Percentiles rank a stretch among this genome's conserved stretches.
Conservation (phyloP, 2,797 vertebrate species). For the Hydrocynus forskahlii region DNA sequence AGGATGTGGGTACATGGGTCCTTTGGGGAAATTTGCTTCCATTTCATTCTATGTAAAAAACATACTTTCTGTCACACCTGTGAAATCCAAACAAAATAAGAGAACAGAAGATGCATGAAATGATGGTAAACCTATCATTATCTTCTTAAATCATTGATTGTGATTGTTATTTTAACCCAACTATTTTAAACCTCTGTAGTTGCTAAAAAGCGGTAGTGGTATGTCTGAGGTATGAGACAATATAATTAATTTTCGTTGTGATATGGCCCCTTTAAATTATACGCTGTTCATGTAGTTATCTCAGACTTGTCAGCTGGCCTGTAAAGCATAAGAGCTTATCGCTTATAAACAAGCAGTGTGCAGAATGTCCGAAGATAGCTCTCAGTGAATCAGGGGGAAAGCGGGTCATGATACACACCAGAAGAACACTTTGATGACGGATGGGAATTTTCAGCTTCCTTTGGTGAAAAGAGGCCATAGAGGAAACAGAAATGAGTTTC, state of each 20-base stretch:
- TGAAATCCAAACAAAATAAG: not conserved
- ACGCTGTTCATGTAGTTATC: not conserved
- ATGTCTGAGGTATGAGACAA: no score
- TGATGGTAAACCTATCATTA: not conserved
- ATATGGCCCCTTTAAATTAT: not conserved
- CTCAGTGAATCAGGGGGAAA: conserved; percentile 24
- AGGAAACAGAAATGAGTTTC: conserved; percentile 15
- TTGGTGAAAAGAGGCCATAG: not conserved
- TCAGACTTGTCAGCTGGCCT: not conserved
- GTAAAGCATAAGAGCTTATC: not conserved
- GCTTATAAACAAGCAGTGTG: not conserved
- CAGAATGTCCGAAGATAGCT: conserved; percentile 24
- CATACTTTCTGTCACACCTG: not conserved
- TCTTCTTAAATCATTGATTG: not conserved
- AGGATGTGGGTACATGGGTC: not conserved
- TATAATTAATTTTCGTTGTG: no score
- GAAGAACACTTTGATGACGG: conserved; percentile 29
- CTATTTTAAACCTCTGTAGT: not conserved
- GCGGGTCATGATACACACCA: conserved; percentile 2
- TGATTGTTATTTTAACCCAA: not conserved
- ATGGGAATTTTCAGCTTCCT: conserved; percentile 39
- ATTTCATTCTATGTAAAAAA: not conserved
- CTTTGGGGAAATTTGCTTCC: not conserved
- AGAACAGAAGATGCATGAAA: not conserved
- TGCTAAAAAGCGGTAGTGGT: not conserved